Base-by-base conservation (phyloP, 2,797 vertebrate species). In the Thalassophryne amazonica region DNA sequence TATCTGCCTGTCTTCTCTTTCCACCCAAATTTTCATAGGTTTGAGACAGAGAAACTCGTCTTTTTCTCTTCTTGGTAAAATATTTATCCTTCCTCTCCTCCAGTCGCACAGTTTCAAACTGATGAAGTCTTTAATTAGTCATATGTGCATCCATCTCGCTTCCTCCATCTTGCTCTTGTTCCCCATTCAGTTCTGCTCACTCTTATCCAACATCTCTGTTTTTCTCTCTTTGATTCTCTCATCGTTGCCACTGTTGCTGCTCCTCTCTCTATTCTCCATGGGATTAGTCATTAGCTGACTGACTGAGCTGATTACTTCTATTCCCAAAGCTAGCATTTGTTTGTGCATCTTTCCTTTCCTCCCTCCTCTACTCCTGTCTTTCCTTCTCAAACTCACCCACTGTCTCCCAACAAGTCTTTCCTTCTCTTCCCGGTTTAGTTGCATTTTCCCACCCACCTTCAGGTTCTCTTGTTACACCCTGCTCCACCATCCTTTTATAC, bases 281-380 rank as follows among this genome's bases (percentile, higher is more conserved):
- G 83, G 78, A 70, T 80, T 77, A 58, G 77, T 86, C 78, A 86
- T 86, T 83, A 86, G 72, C 60, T 78, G 78, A 83, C 78, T 84
- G 84, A 80, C 73, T 79, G 83, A 77, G 75, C 75, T 88, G 81
- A 85, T 82, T 83, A 83, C 73, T 69, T 80, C 69, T 85, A 78
- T 82, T 88, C 84, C 81, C 84, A 65, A 71, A 66, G 56, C 74
- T 64, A 56, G 70, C 38, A 69, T 86, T 86, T 82, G 76, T 83
- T 80, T 81, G 68, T 79, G 68, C 66, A 53, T 78, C 60, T 59
- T 41, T 56, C 45, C 24, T 46, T 59, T 48, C 22, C 46, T 45
- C 56, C 48, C 37, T 30, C 27, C 31, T 21, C 21, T 32, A 6
- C 20, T 28, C 42, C 35, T 62, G 34, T 33, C 61, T 29, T 31